A percentile compares a stretch with the other conserved stretches of the same genome.
phyloP scores from a whole-genome alignment of 2,797 vertebrate genomes.

The Sebastes ruberrimus region DNA sequence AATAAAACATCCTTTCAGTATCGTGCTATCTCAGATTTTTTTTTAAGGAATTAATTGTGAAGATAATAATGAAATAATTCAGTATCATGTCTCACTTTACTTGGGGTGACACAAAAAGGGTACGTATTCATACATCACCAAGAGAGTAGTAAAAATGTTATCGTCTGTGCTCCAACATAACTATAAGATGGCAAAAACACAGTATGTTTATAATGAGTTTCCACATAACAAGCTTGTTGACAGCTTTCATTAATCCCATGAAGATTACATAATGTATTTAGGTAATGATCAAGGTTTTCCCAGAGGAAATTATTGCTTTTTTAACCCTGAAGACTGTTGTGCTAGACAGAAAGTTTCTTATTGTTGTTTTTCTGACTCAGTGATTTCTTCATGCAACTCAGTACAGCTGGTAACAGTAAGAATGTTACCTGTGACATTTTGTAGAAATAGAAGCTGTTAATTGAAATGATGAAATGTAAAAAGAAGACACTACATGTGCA shows the following conservation, averaged over 20 bases:
- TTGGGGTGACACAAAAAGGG: neutral
- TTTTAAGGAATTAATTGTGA: too few species aligned
- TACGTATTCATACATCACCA: neutral
- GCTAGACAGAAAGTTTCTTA: neutral
- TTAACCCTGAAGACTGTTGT: neutral
- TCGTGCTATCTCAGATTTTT: too few species aligned
- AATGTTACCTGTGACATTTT: too few species aligned
- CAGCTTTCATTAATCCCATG: neutral
- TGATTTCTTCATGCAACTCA: neutral
- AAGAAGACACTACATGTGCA: too few species aligned
- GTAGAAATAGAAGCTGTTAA: too few species aligned
- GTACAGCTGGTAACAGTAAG: neutral
- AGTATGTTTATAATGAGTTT: neutral
- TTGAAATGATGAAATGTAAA: too few species aligned
- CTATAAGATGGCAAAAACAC: neutral
- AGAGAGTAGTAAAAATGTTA: neutral
- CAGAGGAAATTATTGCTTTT: neutral
- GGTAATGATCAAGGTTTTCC: neutral
- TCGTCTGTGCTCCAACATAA: neutral
- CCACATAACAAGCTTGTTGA: neutral
- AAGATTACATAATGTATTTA: neutral
- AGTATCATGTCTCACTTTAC: too few species aligned
- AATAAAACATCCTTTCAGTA: too few species aligned
- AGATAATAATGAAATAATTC: too few species aligned
- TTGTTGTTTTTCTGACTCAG: too few species aligned